Conservation (phyloP, 2,888 invertebrate genomes). For the Cecidostiba fungosa region DNA sequence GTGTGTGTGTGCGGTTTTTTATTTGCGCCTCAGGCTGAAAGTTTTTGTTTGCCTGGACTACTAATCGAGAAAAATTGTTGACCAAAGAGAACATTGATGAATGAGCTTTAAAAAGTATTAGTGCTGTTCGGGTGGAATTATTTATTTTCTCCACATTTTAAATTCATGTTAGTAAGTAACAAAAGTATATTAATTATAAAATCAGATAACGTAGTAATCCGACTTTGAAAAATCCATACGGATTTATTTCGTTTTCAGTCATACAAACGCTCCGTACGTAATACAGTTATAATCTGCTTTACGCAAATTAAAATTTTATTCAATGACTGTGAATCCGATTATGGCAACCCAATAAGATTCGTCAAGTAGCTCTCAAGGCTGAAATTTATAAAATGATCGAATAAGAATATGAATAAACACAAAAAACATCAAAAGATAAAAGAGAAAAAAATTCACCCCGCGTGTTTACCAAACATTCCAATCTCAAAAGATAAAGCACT, state of each 20-base stretch:
- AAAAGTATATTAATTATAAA: not conserved
- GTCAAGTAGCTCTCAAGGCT: not conserved
- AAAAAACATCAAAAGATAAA: not conserved
- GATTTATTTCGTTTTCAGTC: not conserved
- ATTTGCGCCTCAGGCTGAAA: not conserved
- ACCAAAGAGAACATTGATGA: too few relatives aligned
- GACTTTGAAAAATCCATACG: not conserved
- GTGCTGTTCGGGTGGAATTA: too few relatives aligned
- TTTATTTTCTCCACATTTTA: not conserved
- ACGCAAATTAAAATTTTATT: not conserved
- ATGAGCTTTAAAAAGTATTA: too few relatives aligned
- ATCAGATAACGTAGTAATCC: not conserved
- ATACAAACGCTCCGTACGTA: not conserved
- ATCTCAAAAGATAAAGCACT: not conserved
- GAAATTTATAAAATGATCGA: not conserved
- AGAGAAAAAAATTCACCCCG: conserved; percentile 5
- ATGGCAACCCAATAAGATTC: not conserved
- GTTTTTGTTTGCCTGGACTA: too few relatives aligned
- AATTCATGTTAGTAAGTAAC: not conserved
- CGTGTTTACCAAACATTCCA: not conserved
- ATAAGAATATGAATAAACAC: too few relatives aligned
- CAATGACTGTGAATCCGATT: not conserved
- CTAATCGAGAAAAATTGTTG: not conserved
- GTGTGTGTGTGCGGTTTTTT: not conserved
- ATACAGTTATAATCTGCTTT: not conserved